Percentiles rank a stretch among this genome's conserved stretches.
Conservation (phyloP, 2,113 vertebrate species). For the Dromas ardeola region DNA sequence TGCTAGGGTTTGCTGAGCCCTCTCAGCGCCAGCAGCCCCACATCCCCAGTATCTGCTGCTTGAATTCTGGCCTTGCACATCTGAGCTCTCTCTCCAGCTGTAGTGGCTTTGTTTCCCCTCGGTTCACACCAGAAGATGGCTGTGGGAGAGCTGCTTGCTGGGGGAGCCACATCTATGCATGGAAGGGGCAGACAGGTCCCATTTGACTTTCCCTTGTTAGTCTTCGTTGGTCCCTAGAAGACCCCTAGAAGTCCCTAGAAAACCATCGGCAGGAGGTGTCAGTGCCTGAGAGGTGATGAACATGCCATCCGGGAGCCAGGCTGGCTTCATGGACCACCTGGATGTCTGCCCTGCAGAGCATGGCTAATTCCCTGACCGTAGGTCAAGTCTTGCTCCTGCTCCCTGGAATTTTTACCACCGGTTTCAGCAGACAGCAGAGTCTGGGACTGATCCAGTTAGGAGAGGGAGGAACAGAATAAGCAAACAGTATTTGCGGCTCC, state of each 20-base stretch:
- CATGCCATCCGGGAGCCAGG: neutral
- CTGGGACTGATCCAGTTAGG: neutral
- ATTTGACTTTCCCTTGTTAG: neutral
- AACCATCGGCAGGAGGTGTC: neutral
- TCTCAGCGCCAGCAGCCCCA: neutral
- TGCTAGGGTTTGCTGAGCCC: neutral
- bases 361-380: accelerated
- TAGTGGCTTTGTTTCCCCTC: neutral
- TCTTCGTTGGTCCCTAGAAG: neutral
- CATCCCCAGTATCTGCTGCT: neutral
- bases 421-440: neutral
- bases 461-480: neutral
- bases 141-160: neutral
- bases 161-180: neutral
- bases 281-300: neutral
- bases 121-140: neutral
- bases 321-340: neutral
- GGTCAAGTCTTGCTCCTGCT: neutral
- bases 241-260: too few species aligned
- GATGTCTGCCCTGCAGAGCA: neutral
- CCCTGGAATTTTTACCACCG: accelerated
- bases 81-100: neutral
- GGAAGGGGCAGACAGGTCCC: neutral
- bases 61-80: neutral
- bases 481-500: neutral